A percentile compares a stretch with the other conserved stretches of the same genome.
These are phyloP conservation scores for Tragelaphus eurycerus DNA, from an alignment of 2,797 vertebrate species.

Conservation along the genomic window DNA sequence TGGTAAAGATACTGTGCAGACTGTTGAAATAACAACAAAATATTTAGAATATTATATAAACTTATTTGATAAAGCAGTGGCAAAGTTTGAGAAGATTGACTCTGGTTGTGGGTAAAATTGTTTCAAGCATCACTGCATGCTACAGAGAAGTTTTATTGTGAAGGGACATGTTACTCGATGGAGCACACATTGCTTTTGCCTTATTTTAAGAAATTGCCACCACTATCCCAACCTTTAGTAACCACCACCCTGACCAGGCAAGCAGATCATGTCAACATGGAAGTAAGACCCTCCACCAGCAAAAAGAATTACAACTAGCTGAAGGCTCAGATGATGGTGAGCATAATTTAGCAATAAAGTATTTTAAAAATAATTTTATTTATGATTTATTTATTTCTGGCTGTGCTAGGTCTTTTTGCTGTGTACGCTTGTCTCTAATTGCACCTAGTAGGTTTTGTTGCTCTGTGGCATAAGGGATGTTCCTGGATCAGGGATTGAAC, in stretches of 20 bases:
- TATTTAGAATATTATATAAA: neutral
- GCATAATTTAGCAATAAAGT: neutral
- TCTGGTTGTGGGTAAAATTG: neutral
- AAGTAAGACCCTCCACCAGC: neutral
- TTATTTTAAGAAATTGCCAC: neutral
- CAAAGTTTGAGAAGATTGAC: neutral
- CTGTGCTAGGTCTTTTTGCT: neutral
- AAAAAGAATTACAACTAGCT: neutral
- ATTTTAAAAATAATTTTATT: neutral
- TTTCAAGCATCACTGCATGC: neutral
- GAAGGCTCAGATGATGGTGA: neutral
- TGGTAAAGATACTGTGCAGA: neutral
- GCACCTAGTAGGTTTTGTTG: neutral
- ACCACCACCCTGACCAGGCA: neutral
- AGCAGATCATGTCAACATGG: neutral
- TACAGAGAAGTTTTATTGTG: neutral
- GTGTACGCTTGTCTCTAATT: neutral
- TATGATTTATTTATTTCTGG: neutral
- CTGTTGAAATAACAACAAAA: neutral
- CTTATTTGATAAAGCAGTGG: neutral
- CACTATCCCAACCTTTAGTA: neutral
- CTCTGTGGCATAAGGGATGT: neutral
- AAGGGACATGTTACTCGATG: neutral
- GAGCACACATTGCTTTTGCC: neutral
- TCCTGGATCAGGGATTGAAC: neutral